A percentile compares a stretch with the other conserved stretches of the same genome.
These are phyloP conservation scores for Carcina quercana DNA, from an alignment of 2,888 invertebrate species.

Conservation along the genomic window DNA sequence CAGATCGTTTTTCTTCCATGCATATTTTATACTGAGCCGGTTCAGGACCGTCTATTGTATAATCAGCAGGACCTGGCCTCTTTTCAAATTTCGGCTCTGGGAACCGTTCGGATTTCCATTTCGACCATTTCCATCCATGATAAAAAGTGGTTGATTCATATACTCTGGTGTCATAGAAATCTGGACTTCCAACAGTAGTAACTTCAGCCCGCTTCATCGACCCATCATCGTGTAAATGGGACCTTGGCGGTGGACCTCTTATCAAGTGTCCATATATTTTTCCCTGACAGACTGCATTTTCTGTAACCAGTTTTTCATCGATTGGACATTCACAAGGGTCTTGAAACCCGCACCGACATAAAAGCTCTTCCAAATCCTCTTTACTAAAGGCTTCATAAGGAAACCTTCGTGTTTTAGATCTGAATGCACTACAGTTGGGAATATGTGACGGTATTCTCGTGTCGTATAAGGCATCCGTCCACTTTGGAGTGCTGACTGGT, in stretches of 20 bases:
- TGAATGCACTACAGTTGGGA: constrained; percentile 40
- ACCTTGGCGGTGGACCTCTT: constrained; percentile 36
- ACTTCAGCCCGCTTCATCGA: constrained; percentile 22
- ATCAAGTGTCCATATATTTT: constrained; percentile 34
- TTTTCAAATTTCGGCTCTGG: constrained; percentile 18
- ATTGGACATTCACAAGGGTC: constrained; percentile 39
- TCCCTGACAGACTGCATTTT: constrained; percentile 34
- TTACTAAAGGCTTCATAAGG: constrained; percentile 42
- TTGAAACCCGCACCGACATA: constrained; percentile 46
- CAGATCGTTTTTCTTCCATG: constrained; percentile 38
- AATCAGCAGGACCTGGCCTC: constrained; percentile 51
- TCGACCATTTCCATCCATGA: constrained; percentile 60
- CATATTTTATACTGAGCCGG: constrained; percentile 30
- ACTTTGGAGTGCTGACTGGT: constrained; percentile 26
- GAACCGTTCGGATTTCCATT: constrained; percentile 36
- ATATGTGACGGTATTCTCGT: constrained; percentile 25
- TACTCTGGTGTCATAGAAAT: constrained; percentile 44
- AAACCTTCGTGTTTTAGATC: constrained; percentile 46
- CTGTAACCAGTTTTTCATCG: constrained; percentile 20
- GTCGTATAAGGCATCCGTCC: constrained; percentile 45
- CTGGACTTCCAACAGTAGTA: constrained; percentile 26
- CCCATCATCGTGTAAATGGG: constrained; percentile 23
- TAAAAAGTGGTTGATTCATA: constrained; percentile 44
- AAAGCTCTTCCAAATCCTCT: constrained; percentile 40
- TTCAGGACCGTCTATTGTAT: constrained; percentile 26